Evolutionary conservation across 2,888 invertebrate species (phyloP).

Genomic region (Polyploca ridens): DNA sequence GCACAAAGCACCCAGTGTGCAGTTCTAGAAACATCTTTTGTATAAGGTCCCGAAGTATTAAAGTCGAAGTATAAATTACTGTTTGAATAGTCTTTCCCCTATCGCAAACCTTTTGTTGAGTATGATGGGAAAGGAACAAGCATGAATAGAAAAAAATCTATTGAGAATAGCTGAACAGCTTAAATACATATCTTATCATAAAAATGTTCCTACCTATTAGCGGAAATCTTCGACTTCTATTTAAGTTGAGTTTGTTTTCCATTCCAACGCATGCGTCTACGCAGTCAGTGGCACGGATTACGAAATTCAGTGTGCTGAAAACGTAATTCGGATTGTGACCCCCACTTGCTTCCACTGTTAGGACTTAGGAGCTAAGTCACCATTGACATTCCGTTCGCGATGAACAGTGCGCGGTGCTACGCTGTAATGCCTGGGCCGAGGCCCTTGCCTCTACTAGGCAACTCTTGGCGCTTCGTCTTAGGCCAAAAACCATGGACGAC

Average conservation of each 20-base stretch:
- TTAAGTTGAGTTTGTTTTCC: constrained; percentile 43
- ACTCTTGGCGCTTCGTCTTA: constrained; percentile 91
- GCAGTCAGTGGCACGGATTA: constrained; percentile 59
- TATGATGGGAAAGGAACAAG: too few species aligned
- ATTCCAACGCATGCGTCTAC: constrained; percentile 43
- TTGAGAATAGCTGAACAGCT: too few species aligned
- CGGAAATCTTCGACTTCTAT: constrained; percentile 27
- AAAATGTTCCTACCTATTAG: background rate
- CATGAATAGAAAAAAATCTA: too few species aligned
- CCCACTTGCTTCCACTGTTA: constrained; percentile 57
- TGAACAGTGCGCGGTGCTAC: constrained; percentile 82
- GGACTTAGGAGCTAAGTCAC: constrained; percentile 59
- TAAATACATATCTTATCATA: too few species aligned
- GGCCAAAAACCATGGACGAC: constrained; percentile 75
- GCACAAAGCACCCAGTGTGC: background rate
- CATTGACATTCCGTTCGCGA: constrained; percentile 66
- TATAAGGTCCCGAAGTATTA: too few species aligned
- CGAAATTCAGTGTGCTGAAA: constrained; percentile 65
- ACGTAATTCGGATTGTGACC: constrained; percentile 63
- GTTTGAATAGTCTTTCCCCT: too few species aligned
- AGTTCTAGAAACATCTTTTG: too few species aligned
- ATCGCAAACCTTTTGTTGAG: too few species aligned
- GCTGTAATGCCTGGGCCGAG: constrained; percentile 90
- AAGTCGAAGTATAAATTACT: too few species aligned
- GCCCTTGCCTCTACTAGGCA: constrained; percentile 89